Evolutionary conservation across 2,113 vertebrate genomes (phyloP).

Genomic region (Junco hyemalis): DNA sequence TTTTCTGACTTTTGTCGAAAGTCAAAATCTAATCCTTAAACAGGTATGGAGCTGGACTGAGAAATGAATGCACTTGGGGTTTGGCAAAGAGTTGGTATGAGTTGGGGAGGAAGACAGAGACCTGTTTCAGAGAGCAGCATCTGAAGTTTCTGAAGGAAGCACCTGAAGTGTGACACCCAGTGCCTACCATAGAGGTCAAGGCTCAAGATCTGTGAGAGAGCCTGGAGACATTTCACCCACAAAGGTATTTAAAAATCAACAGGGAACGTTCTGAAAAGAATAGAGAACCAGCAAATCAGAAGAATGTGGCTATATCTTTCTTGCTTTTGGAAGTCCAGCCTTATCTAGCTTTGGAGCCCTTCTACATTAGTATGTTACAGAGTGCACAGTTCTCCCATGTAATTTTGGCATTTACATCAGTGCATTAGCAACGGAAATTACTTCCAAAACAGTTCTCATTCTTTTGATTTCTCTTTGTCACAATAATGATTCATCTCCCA

Average conservation of each 20-base stretch:
- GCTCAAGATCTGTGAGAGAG: background rate
- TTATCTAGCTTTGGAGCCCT: background rate
- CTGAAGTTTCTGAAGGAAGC: background rate
- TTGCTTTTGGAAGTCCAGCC: background rate
- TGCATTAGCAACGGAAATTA: background rate
- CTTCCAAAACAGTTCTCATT: background rate
- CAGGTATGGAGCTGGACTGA: background rate
- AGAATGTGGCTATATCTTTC: background rate
- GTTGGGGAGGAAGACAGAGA: background rate
- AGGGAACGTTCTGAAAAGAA: background rate
- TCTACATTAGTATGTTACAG: background rate
- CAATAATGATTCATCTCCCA: constrained; percentile 3
- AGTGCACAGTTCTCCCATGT: background rate
- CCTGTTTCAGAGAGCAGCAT: background rate
- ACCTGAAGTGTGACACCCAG: background rate
- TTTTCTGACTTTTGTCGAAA: background rate
- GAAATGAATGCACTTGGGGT: background rate
- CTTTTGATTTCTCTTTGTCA: constrained; percentile 12
- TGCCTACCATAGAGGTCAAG: background rate
- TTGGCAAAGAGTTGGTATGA: background rate
- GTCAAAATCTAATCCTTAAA: background rate
- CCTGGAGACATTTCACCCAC: background rate
- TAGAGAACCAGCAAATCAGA: background rate
- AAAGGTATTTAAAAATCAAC: background rate
- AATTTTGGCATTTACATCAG: constrained; percentile 2